These are phyloP conservation scores for Oryzaephilus surinamensis DNA, from an alignment of 1,140 invertebrate genomes.

Conservation along the genomic window DNA sequence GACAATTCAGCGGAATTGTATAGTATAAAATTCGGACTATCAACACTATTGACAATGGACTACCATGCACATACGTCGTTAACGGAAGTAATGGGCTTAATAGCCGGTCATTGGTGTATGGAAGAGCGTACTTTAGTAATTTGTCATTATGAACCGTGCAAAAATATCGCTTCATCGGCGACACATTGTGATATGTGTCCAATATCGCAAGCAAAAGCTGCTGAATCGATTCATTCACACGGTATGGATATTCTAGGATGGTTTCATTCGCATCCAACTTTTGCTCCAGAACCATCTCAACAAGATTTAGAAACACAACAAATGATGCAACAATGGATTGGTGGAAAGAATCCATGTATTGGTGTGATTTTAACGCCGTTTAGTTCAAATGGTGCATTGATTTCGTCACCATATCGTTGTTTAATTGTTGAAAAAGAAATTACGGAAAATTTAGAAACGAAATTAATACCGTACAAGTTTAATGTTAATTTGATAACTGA, in stretches of 20 bases:
- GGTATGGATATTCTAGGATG: constrained; percentile 47
- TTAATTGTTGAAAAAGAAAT: constrained; percentile 29
- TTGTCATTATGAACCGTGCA: constrained; percentile 44
- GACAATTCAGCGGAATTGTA: constrained; percentile 37
- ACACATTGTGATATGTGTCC: constrained; percentile 72
- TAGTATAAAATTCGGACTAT: constrained; percentile 42
- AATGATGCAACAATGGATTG: constrained; percentile 48
- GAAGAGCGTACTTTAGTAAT: constrained; percentile 34
- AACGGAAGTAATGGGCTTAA: constrained; percentile 62
- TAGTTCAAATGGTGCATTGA: constrained; percentile 30
- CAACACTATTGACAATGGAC: constrained; percentile 53
- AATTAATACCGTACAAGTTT: constrained; percentile 33
- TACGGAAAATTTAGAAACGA: constrained; percentile 24
- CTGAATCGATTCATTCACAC: constrained; percentile 39
- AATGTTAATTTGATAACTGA: constrained; percentile 25
- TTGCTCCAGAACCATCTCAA: constrained; percentile 48
- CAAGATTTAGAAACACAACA: constrained; percentile 51
- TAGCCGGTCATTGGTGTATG: constrained; percentile 45
- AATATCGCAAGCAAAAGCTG: constrained; percentile 38
- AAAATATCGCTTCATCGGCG: constrained; percentile 43
- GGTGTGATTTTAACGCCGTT: constrained; percentile 49
- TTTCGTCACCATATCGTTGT: constrained; percentile 33
- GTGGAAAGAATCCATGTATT: constrained; percentile 41
- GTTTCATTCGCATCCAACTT: constrained; percentile 59
- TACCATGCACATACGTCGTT: constrained; percentile 54